Conservation (phyloP, 2,113 vertebrate genomes). For the Dipodomys merriami region DNA sequence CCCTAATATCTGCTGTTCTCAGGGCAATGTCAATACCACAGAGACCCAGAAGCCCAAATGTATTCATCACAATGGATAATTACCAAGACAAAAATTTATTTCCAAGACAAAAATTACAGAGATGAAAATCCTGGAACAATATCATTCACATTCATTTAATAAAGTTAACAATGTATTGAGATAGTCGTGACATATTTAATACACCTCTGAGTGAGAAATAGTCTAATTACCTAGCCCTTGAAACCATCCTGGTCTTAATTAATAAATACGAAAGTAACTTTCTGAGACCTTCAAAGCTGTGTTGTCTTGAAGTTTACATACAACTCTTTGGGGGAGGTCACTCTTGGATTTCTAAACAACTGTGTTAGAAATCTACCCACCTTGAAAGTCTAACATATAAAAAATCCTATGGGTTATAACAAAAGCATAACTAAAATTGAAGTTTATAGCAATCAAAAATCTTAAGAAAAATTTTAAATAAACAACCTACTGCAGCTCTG, state of each 20-base stretch:
- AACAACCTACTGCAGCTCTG: background rate
- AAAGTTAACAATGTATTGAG: background rate
- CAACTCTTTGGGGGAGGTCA: background rate
- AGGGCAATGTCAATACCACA: background rate
- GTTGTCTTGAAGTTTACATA: background rate
- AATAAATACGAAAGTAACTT: background rate
- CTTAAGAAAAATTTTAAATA: background rate
- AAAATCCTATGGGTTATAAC: background rate
- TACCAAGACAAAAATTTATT: background rate
- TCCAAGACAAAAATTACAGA: background rate
- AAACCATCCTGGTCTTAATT: background rate
- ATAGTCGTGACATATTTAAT: background rate
- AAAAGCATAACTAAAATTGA: background rate
- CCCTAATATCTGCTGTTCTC: background rate
- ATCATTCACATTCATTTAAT: slow-evolving; percentile 18
- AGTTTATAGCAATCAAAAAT: background rate
- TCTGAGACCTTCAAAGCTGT: background rate
- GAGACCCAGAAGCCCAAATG: background rate
- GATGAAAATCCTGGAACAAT: background rate
- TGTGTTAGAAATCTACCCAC: background rate
- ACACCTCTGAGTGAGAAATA: background rate
- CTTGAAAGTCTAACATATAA: too few relatives aligned
- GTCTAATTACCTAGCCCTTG: background rate
- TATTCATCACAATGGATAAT: slow-evolving; percentile 16
- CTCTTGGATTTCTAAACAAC: background rate